Evolutionary conservation across 1,140 invertebrate species (phyloP), one percentile per base, ranked within the genome.

Genomic region (Musca domestica): DNA sequence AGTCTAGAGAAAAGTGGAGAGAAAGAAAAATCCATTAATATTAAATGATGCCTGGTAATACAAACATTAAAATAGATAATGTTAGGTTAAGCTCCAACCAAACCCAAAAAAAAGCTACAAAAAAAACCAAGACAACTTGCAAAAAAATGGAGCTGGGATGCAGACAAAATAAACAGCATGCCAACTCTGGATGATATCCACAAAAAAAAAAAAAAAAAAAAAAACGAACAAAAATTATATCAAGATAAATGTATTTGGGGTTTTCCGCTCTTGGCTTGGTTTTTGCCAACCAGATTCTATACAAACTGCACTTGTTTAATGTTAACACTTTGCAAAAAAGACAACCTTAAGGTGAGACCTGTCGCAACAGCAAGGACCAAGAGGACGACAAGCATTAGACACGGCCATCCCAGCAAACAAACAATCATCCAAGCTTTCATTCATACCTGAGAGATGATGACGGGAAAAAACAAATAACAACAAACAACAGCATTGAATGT

Each of bases 41-140:
- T 61, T 61, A 61, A 61, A 61, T 61, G 56, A 61, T 19, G 56
- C 30, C 56, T 34, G 56, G 56, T 61, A 61, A 61, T 61, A 61
- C 27, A 61, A 61, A 61, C 56, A 61, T 34, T 34, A 41, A 61
- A 61, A 61, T 34, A 41, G 56, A 61, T 56, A 56, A 56, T 56
- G 52, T 56, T 56, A 56, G 25, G 12, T 56, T 56, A 56, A 56
- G 19, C 10, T 56, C 12, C 14, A 30, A 56, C n/a, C n/a, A n/a
- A n/a, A n/a, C n/a, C n/a, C n/a, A n/a, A n/a, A n/a, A n/a, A n/a
- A n/a, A n/a, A n/a, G n/a, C n/a, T n/a, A n/a, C n/a, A 27, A 54
- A 12, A 54, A 56, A n/a, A 56, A 27, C 34, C 5, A 41, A 41
- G 27, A 30, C 27, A 30, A 30, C 27, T 30, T 30, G 27, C 34